These are phyloP conservation scores for Adrianichthys oophorus DNA, from an alignment of 2,797 vertebrate genomes.

Conservation along the genomic window DNA sequence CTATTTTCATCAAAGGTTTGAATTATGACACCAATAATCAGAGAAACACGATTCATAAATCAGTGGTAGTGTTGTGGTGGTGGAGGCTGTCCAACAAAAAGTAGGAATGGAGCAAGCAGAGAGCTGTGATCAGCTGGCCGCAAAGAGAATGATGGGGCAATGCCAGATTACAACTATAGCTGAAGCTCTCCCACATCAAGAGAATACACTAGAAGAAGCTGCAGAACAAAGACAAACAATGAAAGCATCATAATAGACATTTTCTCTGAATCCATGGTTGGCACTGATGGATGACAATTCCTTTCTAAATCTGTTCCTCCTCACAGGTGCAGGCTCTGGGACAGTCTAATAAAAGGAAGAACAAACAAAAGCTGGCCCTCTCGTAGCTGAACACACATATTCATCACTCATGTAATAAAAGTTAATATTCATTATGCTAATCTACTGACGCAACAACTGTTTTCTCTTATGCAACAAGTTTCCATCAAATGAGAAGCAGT, in stretches of 20 bases:
- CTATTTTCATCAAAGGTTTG: too few relatives aligned
- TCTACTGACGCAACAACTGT: too few relatives aligned
- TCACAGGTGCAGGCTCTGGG: too few relatives aligned
- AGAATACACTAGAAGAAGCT: constrained; percentile 23
- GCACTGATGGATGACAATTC: too few relatives aligned
- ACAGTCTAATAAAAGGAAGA: too few relatives aligned
- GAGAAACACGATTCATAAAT: constrained; percentile 27
- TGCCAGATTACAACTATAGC: constrained; percentile 55
- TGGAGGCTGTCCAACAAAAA: constrained; percentile 36
- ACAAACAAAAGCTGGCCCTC: too few relatives aligned
- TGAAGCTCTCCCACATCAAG: constrained; percentile 41
- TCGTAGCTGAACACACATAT: too few relatives aligned
- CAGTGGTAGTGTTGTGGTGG: constrained; percentile 26
- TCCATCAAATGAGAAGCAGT: too few relatives aligned
- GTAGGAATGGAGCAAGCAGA: constrained; percentile 38
- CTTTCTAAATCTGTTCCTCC: too few relatives aligned
- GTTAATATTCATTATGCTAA: too few relatives aligned
- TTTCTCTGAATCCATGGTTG: constrained; percentile 3
- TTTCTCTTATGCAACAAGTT: too few relatives aligned
- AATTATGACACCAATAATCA: neutral
- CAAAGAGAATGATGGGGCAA: neutral
- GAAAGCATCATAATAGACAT: neutral
- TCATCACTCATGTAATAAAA: too few relatives aligned
- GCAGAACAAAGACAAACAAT: constrained; percentile 2
- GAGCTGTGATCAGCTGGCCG: constrained; percentile 13